These are phyloP conservation scores for Pseudorectes ferrugineus DNA, from an alignment of 2,113 vertebrate genomes.

Conservation along the genomic window DNA sequence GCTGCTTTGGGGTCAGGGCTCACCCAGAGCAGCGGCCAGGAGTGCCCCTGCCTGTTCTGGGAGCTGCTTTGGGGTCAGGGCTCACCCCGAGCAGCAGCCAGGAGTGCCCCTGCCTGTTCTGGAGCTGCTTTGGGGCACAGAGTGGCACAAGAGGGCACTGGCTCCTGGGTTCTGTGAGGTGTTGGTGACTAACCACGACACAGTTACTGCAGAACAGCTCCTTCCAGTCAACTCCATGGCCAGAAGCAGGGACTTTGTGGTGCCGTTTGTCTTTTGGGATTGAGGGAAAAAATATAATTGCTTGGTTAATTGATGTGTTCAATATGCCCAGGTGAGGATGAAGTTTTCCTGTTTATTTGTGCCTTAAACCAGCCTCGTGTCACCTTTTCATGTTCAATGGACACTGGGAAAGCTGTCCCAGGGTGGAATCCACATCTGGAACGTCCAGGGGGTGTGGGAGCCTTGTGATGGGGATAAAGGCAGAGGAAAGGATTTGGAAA, in stretches of 20 bases:
- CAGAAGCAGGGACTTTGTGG: not conserved
- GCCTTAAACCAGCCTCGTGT: not conserved
- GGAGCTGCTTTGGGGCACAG: not conserved
- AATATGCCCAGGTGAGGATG: not conserved
- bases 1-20: not conserved
- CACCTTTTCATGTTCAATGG: not conserved
- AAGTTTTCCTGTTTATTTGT: not conserved
- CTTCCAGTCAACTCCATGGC: not conserved
- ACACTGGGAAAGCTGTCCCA: not conserved
- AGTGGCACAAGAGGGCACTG: not conserved
- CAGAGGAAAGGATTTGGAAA: not conserved
- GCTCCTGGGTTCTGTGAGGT: not conserved
- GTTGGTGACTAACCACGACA: too few species aligned
- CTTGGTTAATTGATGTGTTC: not conserved
- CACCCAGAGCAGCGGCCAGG: too few species aligned
- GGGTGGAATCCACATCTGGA: not conserved
- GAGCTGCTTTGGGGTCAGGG: too few species aligned
- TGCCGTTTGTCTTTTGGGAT: constrained; percentile 1
- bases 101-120: not conserved
- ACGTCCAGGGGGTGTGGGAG: not conserved
- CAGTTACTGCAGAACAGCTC: not conserved
- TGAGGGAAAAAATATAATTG: not conserved
- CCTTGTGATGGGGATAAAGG: not conserved
- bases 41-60: too few species aligned
- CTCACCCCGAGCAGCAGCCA: not conserved